Evolutionary conservation across 2,113 vertebrate genomes (phyloP), one percentile per base, ranked within the genome.

Genomic region (Passer montanus): DNA sequence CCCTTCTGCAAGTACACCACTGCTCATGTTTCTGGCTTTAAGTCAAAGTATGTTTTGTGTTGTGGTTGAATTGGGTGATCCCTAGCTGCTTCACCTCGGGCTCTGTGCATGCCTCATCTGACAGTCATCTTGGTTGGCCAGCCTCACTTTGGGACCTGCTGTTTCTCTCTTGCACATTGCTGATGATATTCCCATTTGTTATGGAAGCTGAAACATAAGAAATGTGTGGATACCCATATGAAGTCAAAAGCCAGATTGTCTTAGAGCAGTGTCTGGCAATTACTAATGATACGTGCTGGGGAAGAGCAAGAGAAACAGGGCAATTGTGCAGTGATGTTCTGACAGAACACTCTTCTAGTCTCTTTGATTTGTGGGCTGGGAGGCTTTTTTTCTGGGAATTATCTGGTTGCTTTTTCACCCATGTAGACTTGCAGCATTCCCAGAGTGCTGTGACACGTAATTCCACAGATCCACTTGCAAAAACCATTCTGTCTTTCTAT

Each of bases 121-220:
- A 64, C 27, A 21, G 13, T 81, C 58, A 27, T 31, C 44, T 55
- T 50, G 56, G 39, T 6, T 52, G 64, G 39, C 39, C 1, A 3
- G 21, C 33, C 41, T 73, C 1, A 0, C 5, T 72, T 88, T 44
- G 63, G 53, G 33, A 52, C 67, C 8, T 0, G 0, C 46, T 55
- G 8, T 35, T 62, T 72, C 19, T 62, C 3, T 81, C 47, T 47
- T 4, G 1, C 0, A 0, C 44, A 21, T n/a, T 6, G 14, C 30
- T 2, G 5, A 19, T 2, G 5, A 20, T 58, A 23, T 19, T 79
- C 28, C 39, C 21, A 4, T 85, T 87, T 52, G 9, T 4, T 11
- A 33, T 23, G 35, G 43, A 53, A 59, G 52, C 52, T 78, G 76
- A 86, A 78, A 50, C 23, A 9, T 17, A 47, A 35, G 46, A 46